phyloP scores from a whole-genome alignment of 2,113 vertebrate species.

The Sturnira hondurensis region DNA sequence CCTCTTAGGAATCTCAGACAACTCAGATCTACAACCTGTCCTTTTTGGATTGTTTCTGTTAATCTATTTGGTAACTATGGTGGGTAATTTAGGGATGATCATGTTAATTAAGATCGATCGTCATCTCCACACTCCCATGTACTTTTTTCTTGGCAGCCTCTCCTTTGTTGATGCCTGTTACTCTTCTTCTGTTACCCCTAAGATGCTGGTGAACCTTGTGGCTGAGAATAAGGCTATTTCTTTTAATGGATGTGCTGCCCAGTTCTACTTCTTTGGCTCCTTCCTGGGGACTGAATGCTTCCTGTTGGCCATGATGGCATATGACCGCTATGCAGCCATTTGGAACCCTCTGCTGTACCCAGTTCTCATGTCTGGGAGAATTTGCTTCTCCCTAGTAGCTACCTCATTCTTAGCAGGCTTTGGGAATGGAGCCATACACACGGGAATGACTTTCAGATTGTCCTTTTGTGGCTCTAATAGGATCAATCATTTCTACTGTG shows the following conservation, averaged over 20 bases:
- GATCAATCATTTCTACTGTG: slow-evolving; percentile 72
- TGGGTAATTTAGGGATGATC: slow-evolving; percentile 69
- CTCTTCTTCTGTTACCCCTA: slow-evolving; percentile 62
- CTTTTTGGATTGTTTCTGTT: slow-evolving; percentile 67
- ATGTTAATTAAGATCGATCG: slow-evolving; percentile 46
- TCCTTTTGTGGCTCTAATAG: slow-evolving; percentile 65
- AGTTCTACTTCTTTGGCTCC: slow-evolving; percentile 67
- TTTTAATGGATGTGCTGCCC: slow-evolving; percentile 54
- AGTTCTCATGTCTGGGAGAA: slow-evolving; percentile 60
- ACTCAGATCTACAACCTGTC: slow-evolving; percentile 2
- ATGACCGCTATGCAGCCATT: slow-evolving; percentile 65
- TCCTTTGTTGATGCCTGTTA: slow-evolving; percentile 65
- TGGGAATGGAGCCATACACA: slow-evolving; percentile 67
- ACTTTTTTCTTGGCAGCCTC: slow-evolving; percentile 68
- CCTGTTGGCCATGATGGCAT: slow-evolving; percentile 68
- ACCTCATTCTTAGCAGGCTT: slow-evolving; percentile 60
- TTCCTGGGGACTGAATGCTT: slow-evolving; percentile 69
- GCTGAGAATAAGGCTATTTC: slow-evolving; percentile 58
- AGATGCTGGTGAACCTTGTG: slow-evolving; percentile 59
- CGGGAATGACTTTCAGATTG: slow-evolving; percentile 61
- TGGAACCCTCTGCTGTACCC: slow-evolving; percentile 65
- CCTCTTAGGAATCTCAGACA: slow-evolving; percentile 60
- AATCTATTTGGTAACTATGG: slow-evolving; percentile 42
- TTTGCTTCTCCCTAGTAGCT: slow-evolving; percentile 41
- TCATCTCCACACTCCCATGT: slow-evolving; percentile 65